A percentile compares a stretch with the other conserved stretches of the same genome.
phyloP scores from a whole-genome alignment of 1,140 invertebrate species.

The Scaptomyza hsui region DNA sequence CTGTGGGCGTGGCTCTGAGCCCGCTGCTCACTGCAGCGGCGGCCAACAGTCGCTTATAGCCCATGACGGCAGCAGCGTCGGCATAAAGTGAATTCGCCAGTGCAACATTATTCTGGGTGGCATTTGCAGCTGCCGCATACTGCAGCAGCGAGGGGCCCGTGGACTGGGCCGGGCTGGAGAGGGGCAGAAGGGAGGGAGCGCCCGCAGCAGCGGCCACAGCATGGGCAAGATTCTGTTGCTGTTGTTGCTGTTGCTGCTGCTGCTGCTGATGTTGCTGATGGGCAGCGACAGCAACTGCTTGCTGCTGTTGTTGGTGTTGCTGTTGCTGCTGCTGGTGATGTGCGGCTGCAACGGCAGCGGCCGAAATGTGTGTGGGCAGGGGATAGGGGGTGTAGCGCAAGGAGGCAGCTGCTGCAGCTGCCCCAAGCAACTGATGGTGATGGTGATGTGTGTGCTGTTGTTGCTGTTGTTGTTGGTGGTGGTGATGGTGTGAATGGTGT shows the following conservation, averaged over 20 bases:
- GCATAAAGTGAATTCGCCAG: constrained; percentile 72
- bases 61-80: constrained; percentile 77
- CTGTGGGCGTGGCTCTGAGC: constrained; percentile 54
- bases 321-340: constrained; percentile 71
- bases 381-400: constrained; percentile 86
- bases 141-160: constrained; percentile 69
- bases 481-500: constrained; percentile 69
- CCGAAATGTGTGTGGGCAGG: constrained; percentile 85
- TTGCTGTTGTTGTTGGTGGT: constrained; percentile 74
- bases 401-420: constrained; percentile 72
- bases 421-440: constrained; percentile 61
- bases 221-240: constrained; percentile 64
- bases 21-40: constrained; percentile 74
- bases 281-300: constrained; percentile 49
- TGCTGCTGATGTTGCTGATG: constrained; percentile 78
- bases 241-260: constrained; percentile 84
- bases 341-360: constrained; percentile 84
- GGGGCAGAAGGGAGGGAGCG: constrained; percentile 62
- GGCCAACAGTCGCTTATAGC: constrained; percentile 79
- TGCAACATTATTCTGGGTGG: constrained; percentile 63
- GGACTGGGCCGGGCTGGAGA: constrained; percentile 41
- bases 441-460: constrained; percentile 75
- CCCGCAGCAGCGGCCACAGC: constrained; percentile 83
- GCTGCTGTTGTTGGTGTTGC: constrained; percentile 60
- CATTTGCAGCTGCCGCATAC: constrained; percentile 73